These are phyloP conservation scores for Cephalopachus bancanus DNA, from an alignment of 2,797 vertebrate genomes.

Conservation along the genomic window DNA sequence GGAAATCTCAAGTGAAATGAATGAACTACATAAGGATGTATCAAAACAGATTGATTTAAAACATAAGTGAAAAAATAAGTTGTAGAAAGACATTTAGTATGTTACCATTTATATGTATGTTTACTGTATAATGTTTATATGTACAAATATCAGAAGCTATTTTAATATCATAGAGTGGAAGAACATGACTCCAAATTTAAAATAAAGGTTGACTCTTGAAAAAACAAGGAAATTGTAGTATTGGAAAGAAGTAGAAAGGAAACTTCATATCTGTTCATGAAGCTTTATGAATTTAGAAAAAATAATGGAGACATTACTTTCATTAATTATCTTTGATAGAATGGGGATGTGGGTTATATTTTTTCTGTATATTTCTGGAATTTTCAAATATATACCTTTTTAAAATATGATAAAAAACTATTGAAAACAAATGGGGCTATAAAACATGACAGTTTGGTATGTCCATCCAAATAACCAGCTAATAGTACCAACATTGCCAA, in stretches of 20 bases:
- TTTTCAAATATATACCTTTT: slow-evolving; percentile 5
- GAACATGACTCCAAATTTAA: background rate
- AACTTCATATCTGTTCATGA: background rate
- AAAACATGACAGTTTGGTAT: background rate
- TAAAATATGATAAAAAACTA: background rate
- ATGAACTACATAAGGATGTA: background rate
- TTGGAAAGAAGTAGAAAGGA: background rate
- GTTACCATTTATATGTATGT: background rate
- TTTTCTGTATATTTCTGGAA: background rate
- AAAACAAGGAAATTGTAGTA: background rate
- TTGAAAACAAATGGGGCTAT: background rate
- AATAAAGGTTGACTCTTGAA: background rate
- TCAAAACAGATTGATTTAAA: slow-evolving; percentile 2
- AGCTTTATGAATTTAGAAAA: slow-evolving; percentile 33
- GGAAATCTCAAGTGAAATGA: slow-evolving; percentile 44
- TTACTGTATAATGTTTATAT: background rate
- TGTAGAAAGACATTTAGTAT: background rate
- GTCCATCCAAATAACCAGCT: background rate
- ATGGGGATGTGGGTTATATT: background rate
- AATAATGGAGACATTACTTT: background rate
- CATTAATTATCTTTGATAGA: background rate
- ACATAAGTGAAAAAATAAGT: background rate
- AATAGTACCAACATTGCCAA: background rate
- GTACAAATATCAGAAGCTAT: background rate
- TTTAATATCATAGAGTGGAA: background rate